A percentile compares a stretch with the other conserved stretches of the same genome.
Evolutionary conservation across 2,113 vertebrate species (phyloP).

Genomic region (Gavia stellata): DNA sequence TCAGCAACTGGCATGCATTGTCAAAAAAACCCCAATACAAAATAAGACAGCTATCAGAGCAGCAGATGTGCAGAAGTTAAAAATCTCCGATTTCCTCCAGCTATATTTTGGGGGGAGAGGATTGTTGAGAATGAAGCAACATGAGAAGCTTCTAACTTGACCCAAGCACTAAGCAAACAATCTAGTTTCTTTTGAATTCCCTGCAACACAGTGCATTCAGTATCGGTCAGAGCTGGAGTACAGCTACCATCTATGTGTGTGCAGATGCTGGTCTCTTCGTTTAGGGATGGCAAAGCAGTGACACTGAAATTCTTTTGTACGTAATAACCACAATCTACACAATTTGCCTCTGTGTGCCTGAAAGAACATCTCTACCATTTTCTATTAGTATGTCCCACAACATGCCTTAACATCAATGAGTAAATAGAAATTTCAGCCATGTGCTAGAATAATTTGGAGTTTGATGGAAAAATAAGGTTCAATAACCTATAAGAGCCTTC

Average conservation of each 20-base stretch:
- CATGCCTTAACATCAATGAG: neutral
- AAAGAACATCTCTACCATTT: neutral
- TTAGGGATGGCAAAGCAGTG: neutral
- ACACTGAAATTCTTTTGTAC: neutral
- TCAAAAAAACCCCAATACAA: neutral
- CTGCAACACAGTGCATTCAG: neutral
- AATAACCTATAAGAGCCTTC: neutral
- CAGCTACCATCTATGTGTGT: neutral
- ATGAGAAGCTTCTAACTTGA: neutral
- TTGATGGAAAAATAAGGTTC: neutral
- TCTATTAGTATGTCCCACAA: neutral
- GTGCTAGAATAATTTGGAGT: neutral
- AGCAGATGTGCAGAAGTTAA: neutral
- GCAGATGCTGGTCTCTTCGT: neutral
- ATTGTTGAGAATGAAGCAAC: neutral
- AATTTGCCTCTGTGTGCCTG: neutral
- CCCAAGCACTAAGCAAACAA: neutral
- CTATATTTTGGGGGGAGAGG: neutral
- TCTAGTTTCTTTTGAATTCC: neutral
- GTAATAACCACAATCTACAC: no score
- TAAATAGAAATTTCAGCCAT: neutral
- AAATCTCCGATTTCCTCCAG: neutral
- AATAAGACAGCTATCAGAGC: neutral
- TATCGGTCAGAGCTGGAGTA: neutral
- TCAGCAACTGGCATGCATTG: neutral